These are phyloP conservation scores for Drosophila athabasca DNA, from an alignment of 1,140 invertebrate species.

Conservation along the genomic window DNA sequence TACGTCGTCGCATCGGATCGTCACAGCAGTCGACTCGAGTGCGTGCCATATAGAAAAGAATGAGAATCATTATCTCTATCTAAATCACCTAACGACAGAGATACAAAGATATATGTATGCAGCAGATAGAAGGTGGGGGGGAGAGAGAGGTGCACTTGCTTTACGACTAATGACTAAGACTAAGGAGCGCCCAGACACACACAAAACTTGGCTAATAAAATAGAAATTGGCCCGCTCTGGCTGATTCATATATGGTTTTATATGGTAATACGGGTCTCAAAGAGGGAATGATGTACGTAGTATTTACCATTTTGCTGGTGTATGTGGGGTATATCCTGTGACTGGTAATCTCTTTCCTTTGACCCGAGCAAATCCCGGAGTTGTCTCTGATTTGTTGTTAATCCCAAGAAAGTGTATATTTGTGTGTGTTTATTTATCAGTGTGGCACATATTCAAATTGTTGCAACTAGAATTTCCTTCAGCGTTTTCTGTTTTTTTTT, in stretches of 20 bases:
- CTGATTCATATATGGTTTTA: constrained; percentile 36
- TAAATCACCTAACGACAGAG: constrained; percentile 38
- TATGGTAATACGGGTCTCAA: constrained; percentile 18
- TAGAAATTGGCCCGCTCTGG: constrained; percentile 67
- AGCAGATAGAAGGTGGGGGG: too few relatives aligned
- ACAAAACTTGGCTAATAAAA: constrained; percentile 71
- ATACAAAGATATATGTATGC: constrained; percentile 29
- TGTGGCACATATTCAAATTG: constrained; percentile 36
- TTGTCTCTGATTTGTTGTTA: constrained; percentile 34
- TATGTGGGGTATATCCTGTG: constrained; percentile 49
- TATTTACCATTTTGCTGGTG: constrained; percentile 72
- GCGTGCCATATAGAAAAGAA: constrained; percentile 68
- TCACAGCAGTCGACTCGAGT: constrained; percentile 53
- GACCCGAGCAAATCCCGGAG: constrained; percentile 29
- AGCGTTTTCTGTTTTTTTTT: background rate
- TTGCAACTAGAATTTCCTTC: background rate
- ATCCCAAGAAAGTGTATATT: constrained; percentile 38
- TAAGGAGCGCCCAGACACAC: constrained; percentile 65
- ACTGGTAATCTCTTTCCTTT: constrained; percentile 1
- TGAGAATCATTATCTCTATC: constrained; percentile 58
- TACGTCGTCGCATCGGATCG: constrained; percentile 6
- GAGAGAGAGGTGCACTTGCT: background rate
- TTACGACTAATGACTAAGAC: constrained; percentile 74
- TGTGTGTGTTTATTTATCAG: constrained; percentile 7
- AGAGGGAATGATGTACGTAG: background rate